phyloP scores from a whole-genome alignment of 1,140 invertebrate genomes.

The Drosophila teissieri region DNA sequence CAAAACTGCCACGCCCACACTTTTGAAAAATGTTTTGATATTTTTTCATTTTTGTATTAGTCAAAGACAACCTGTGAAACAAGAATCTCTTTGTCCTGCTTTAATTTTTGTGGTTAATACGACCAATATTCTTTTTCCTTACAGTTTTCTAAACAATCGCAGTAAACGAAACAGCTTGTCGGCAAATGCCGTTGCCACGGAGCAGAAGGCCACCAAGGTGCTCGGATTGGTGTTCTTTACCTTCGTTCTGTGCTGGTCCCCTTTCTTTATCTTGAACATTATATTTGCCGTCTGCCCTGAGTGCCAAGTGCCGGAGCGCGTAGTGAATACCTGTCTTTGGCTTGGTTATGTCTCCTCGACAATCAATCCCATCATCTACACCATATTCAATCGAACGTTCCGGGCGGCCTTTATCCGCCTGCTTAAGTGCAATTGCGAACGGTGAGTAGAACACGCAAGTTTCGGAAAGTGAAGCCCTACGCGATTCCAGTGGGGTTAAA shows the following conservation, averaged over 20 bases:
- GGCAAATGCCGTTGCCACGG: slow-evolving; percentile 91
- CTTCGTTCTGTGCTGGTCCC: slow-evolving; percentile 95
- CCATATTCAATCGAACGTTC: slow-evolving; percentile 95
- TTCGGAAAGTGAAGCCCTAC: not conserved
- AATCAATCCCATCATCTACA: slow-evolving; percentile 94
- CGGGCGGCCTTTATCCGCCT: slow-evolving; percentile 92
- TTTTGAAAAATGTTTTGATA: too few species aligned
- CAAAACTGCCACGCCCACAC: too few species aligned
- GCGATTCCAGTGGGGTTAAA: not conserved
- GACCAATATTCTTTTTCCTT: not conserved
- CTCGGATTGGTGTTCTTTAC: slow-evolving; percentile 95
- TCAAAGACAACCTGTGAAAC: too few species aligned
- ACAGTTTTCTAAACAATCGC: slow-evolving; percentile 88
- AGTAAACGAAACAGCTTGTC: slow-evolving; percentile 88
- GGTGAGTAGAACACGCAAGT: slow-evolving; percentile 85
- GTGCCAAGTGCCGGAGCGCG: slow-evolving; percentile 88
- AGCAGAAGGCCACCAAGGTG: slow-evolving; percentile 91
- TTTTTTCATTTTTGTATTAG: too few species aligned
- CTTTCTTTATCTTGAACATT: slow-evolving; percentile 95
- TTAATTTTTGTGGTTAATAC: too few species aligned
- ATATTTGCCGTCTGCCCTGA: slow-evolving; percentile 90
- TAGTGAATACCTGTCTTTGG: slow-evolving; percentile 92
- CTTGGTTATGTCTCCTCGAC: slow-evolving; percentile 95
- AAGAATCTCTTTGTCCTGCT: too few species aligned
- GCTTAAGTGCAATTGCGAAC: slow-evolving; percentile 90